Base-by-base conservation (phyloP, 2,888 invertebrate genomes). In the Nasonia oneida region DNA sequence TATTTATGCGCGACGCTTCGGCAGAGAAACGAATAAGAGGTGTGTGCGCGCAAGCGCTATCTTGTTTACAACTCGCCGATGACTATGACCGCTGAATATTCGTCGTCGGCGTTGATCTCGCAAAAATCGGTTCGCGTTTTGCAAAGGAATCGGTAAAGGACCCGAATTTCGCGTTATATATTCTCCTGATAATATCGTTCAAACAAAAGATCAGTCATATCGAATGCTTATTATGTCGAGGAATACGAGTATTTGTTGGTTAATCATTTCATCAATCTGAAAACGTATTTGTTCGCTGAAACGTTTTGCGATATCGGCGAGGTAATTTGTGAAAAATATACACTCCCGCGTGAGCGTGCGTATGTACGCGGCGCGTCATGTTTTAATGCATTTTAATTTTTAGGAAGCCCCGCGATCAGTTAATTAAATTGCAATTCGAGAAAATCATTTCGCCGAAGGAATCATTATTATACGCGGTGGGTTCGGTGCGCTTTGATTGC, bases 61-160 rank as follows among this genome's bases (percentile, higher is more conserved):
- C 10, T 70, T 84, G n/a, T 75, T 80, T 84, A 84, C 64, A 74
- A 61, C 33, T 50, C 29, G 75, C 70, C 71, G 61, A 83, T 64
- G 23, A 76, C 64, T 75, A 29, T 29, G 76, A n/a, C 70, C 75
- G 75, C 76, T 80, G 75, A 80, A 75, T 70, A 39, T 79, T 61
- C 12, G 12, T 39, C 23, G 6, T 12, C 37, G 57, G 10, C 29
- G 29, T 53, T 37, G 50, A 71, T 29, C 2, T 57, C 2, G 23
- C 23, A 61, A n/a, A 61, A 61, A 61, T n/a, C n/a, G n/a, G 23
- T 47, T 47, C 53, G 42, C 39, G 39, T 39, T 71, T 87, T 33
- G 53, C 15, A 10, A 29, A 18, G 53, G 15, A 53, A 18, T 57
- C n/a, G 18, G 18, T 39, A 50, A 57, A 47, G 70, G 15, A 8